Base-by-base conservation (phyloP, 2,888 invertebrate species). In the Pocota personata region DNA sequence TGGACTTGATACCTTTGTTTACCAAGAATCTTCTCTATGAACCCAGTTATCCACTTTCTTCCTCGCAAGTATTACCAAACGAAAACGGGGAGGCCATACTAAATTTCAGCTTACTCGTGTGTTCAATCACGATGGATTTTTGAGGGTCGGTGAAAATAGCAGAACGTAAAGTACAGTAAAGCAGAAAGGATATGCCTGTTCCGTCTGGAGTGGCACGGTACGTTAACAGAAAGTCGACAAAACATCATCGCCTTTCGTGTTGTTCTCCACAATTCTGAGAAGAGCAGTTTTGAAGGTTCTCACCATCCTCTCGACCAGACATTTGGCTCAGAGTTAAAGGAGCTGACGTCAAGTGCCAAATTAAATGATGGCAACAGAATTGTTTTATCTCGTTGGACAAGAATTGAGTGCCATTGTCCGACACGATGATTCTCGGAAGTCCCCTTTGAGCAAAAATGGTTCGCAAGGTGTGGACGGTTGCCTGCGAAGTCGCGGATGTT, bases 251-350 rank as follows among this genome's bases (percentile, higher is more conserved):
- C 24, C 24, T 24, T 24, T 40, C 14, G 12, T 14, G 5, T 14
- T 5, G 4, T 14, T 14, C 14, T 40, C 35, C 35, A 3, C 6
- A 10, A 35, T 35, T 2, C 3, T 40, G 3, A 14, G 3, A 40
- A 24, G 4, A 4, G 24, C 2, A 24, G 24, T 24, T 24, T 24
- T 24, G 24, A 24, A 24, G 24, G 24, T 24, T 24, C 24, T 24
- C 24, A 24, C 24, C 24, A 24, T 24, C 4, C 24, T 24, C 24
- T 24, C 24, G 4, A 4, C 24, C 24, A 40, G 10, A 40, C 60
- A 43, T 60, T 60, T 12, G 37, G 43, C 14, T 62, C 62, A 43
- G 14, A 27, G 14, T 62, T 24, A 30, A 62, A 62, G 5, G 55
- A 2, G 0, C 62, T 46, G 62, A 62, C 16, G 43, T 16, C 27